Evolutionary conservation across 2,113 vertebrate genomes (phyloP), one percentile per base, ranked within the genome.

Genomic region (Brachyhypopomus gauderio): DNA sequence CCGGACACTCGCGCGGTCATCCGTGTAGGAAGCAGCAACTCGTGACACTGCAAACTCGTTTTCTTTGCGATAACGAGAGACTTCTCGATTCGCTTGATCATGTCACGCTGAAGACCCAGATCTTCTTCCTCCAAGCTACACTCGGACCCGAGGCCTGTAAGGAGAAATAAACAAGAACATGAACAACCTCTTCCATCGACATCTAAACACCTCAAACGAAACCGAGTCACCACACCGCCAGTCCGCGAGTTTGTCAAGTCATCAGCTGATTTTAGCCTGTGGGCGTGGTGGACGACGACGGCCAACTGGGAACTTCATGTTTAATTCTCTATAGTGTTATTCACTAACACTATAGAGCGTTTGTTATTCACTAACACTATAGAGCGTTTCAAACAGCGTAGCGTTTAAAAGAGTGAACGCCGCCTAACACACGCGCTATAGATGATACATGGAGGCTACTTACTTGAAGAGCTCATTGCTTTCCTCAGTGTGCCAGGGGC

Each of bases 51-150:
- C 14, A 95, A 89, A 70, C 84, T 66, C 20, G 91, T 87, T 0
- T 80, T 81, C 84, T 94, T 95, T 56, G 94, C 92, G 12, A 88
- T 83, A 0, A 90, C 89, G 19, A 95, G 89, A 60, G 91, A 89
- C 38, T 30, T 83, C 81, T 94, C 92, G 0, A 94, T 87, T 77
- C 85, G 91, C 62, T 14, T 85, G 63, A 84, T 88, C 86, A 95
- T 80, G 0, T 91, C 83, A 48, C 77, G 85, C 58, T 89, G 89
- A 17, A 91, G 82, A 19, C 84, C 77, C 19, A 60, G 48, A 30
- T 90, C 90, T 0, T 89, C 89, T 74, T 90, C 89, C 77, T 90
- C 90, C 45, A 85, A 3, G 52, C 82, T 78, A 56, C 78, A 70
- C 56, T 81, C 88, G 79, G 86, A 89, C 75, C 80, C 84, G 25